These are phyloP conservation scores for Leucophenga maculata DNA, from an alignment of 2,888 invertebrate genomes.

Conservation along the genomic window DNA sequence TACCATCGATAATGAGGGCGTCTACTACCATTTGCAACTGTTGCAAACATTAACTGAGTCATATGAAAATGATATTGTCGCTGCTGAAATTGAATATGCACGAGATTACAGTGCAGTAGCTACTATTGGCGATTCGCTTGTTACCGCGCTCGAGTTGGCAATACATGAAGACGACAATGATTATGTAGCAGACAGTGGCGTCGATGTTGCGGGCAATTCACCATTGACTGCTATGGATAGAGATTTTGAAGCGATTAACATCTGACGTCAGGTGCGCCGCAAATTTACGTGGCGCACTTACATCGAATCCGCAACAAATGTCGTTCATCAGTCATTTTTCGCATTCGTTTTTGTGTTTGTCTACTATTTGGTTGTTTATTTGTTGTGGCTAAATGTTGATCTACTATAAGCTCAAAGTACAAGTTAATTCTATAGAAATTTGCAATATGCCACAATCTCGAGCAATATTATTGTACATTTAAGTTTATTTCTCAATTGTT, in stretches of 20 bases:
- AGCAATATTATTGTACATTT: too few relatives aligned
- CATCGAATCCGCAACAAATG: neutral
- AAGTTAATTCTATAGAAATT: neutral
- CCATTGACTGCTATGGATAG: neutral
- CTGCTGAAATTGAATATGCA: neutral
- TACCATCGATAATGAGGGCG: constrained; percentile 70
- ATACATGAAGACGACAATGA: constrained; percentile 33
- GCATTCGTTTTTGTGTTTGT: constrained; percentile 4
- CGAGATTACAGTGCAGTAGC: neutral
- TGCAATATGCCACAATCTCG: too few relatives aligned
- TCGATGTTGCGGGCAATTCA: constrained; percentile 4
- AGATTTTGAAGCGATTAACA: neutral
- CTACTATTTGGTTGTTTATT: constrained; percentile 16
- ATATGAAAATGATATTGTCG: neutral
- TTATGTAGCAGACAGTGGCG: constrained; percentile 46
- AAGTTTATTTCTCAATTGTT: too few relatives aligned
- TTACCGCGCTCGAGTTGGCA: neutral
- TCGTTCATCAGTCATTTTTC: neutral
- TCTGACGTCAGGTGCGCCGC: constrained; percentile 47
- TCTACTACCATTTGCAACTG: constrained; percentile 68
- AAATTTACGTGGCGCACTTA: constrained; percentile 32
- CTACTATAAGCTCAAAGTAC: constrained; percentile 2
- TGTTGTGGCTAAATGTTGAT: constrained; percentile 13
- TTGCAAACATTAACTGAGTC: constrained; percentile 38
- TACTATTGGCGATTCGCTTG: neutral